Evolutionary conservation across 2,797 vertebrate species (phyloP), one percentile per base, ranked within the genome.

Genomic region (Novumbra hubbsi): DNA sequence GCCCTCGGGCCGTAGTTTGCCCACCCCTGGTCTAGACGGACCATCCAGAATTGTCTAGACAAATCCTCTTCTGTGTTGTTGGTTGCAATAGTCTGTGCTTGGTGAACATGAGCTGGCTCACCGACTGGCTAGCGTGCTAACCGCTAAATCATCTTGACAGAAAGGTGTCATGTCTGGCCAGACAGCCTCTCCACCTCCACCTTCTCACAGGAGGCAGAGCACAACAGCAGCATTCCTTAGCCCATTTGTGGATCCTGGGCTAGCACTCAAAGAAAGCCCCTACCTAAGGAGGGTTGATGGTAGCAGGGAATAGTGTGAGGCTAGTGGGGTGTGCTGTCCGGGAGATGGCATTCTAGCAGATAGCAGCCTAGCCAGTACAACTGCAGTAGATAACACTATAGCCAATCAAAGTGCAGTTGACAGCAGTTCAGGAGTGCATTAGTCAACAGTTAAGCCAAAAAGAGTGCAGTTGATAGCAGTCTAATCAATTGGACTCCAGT

Each of bases 141-240:
- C 17, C 9, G 21, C 66, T n/a, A 32, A 6, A 66, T 49, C 38
- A 28, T 45, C 32, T 41, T 78, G 69, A 79, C 83, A 85, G 77
- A 17, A 1, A 83, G 81, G 85, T 90, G 88, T 78, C 75, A 83
- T 82, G 86, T 85, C 78, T 86, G 79, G 60, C 76, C 77, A 75
- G 78, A 84, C 73, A 45, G 81, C 79, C 74, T 82, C 77, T 48
- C 74, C 12, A 63, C 78, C 12, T 73, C 76, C 68, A 32, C 70
- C 68, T 24, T 66, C 75, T 24, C 70, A 52, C n/a, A 72, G 80
- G 76, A 28, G 71, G 78, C 78, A 78, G 71, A 79, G 69, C 21
- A 19, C 80, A 81, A 77, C 55, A 60, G 8, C 3, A 3, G 52
- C 52, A 74, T 78, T 84, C 77, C 76, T 69, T 12, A 1, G 76